These are phyloP conservation scores for Lasiommata megera DNA, from an alignment of 2,888 invertebrate genomes.

Conservation along the genomic window DNA sequence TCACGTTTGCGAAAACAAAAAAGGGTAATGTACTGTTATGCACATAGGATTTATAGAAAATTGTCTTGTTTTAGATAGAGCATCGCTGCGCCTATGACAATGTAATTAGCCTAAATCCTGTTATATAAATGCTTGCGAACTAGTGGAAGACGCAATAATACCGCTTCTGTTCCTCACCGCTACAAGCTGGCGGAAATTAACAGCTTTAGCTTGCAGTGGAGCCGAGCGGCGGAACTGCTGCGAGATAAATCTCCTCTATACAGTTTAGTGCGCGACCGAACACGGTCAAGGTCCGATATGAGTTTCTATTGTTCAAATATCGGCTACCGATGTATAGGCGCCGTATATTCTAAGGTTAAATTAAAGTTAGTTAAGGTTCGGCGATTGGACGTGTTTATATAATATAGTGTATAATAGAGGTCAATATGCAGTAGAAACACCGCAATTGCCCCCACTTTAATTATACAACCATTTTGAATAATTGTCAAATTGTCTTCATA, in stretches of 20 bases:
- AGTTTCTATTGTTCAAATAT: slow-evolving; percentile 11
- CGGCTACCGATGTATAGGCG: not conserved
- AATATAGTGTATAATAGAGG: no score
- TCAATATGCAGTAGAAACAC: no score
- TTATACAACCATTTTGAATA: no score
- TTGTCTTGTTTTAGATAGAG: not conserved
- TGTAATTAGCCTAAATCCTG: slow-evolving; percentile 40
- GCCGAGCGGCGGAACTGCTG: slow-evolving; percentile 55
- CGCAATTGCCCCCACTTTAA: no score
- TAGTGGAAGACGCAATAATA: slow-evolving; percentile 73
- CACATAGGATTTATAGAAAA: no score
- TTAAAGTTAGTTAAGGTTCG: not conserved
- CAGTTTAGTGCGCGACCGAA: slow-evolving; percentile 28
- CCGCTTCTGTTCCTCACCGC: slow-evolving; percentile 60
- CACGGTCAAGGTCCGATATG: slow-evolving; percentile 29
- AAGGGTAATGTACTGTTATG: no score
- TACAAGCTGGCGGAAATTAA: slow-evolving; percentile 78
- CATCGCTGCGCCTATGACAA: slow-evolving; percentile 26
- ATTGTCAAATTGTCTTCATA: no score
- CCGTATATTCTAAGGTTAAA: not conserved
- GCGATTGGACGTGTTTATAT: not conserved
- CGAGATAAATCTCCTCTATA: slow-evolving; percentile 55
- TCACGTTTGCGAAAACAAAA: no score
- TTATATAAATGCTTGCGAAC: slow-evolving; percentile 72
- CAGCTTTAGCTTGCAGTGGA: slow-evolving; percentile 56